A percentile compares a stretch with the other conserved stretches of the same genome.
phyloP scores from a whole-genome alignment of 2,113 vertebrate genomes.

The Glaucidium brasilianum region DNA sequence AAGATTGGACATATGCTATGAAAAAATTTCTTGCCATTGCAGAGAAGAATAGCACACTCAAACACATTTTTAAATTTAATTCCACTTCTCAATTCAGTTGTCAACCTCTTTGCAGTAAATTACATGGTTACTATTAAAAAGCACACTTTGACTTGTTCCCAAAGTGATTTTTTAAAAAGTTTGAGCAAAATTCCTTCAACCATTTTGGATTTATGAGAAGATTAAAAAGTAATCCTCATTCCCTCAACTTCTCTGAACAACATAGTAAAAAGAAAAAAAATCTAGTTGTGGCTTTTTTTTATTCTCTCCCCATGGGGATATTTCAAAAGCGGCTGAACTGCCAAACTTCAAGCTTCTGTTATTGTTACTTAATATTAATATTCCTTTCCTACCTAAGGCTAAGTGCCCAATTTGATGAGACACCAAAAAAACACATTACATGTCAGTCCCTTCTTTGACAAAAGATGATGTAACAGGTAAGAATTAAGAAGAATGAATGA shows the following conservation, averaged over 20 bases:
- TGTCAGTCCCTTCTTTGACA: neutral
- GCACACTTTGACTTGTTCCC: constrained; percentile 37
- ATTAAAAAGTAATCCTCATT: neutral
- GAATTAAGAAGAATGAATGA: neutral
- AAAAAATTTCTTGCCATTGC: constrained; percentile 53
- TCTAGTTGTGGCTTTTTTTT: neutral
- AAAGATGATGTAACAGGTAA: neutral
- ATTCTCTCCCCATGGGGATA: neutral
- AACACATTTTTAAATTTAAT: constrained; percentile 55
- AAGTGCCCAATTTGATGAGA: neutral
- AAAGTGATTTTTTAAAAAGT: constrained; percentile 48
- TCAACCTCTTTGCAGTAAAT: constrained; percentile 50
- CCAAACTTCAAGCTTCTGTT: neutral
- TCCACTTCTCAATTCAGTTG: constrained; percentile 43
- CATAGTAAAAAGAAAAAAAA: neutral
- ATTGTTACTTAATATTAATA: constrained; percentile 6
- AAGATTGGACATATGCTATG: constrained; percentile 43
- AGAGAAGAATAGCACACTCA: constrained; percentile 45
- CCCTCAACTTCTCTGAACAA: neutral
- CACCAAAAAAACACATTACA: neutral
- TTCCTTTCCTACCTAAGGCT: neutral
- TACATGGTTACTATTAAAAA: constrained; percentile 48
- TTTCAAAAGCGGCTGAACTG: neutral
- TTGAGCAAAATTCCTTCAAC: constrained; percentile 27
- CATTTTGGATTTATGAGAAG: constrained; percentile 53